Evolutionary conservation across 2,797 vertebrate genomes (phyloP).

Genomic region (Eospalax fontanierii): DNA sequence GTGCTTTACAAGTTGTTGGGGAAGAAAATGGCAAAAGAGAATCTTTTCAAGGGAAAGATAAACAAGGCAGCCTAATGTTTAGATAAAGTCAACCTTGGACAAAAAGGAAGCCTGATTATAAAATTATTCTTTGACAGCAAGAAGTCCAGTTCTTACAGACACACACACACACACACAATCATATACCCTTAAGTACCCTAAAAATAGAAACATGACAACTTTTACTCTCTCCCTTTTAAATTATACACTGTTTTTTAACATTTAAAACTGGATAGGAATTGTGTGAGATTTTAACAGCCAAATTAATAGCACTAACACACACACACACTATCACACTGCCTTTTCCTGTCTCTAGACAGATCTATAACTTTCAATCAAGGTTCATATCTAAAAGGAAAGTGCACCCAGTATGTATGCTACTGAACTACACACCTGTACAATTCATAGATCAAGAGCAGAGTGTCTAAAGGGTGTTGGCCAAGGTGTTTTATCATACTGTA

Average conservation of each 20-base stretch:
- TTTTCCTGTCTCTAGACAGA: not conserved
- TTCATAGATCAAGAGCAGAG: not conserved
- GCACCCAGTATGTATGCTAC: not conserved
- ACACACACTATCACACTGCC: not conserved
- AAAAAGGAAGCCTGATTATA: not conserved
- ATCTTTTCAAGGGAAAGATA: not conserved
- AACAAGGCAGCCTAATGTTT: not conserved
- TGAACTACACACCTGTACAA: slow-evolving; percentile 4
- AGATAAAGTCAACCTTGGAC: not conserved
- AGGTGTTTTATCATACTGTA: not conserved
- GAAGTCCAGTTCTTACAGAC: not conserved
- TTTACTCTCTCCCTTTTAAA: slow-evolving; percentile 19
- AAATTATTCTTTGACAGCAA: not conserved
- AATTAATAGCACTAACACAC: not conserved
- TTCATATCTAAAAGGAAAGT: not conserved
- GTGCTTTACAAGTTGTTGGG: not conserved
- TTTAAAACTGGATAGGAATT: not conserved
- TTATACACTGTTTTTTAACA: slow-evolving; percentile 25
- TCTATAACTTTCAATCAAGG: not conserved
- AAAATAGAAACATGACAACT: not conserved
- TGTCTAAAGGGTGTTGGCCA: not conserved
- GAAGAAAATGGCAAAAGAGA: slow-evolving; percentile 55
- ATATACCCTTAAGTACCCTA: not conserved
- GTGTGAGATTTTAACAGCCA: not conserved
- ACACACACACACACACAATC: not conserved